Evolutionary conservation across 2,113 vertebrate genomes (phyloP).

Genomic region (Cynopterus brachyotis): DNA sequence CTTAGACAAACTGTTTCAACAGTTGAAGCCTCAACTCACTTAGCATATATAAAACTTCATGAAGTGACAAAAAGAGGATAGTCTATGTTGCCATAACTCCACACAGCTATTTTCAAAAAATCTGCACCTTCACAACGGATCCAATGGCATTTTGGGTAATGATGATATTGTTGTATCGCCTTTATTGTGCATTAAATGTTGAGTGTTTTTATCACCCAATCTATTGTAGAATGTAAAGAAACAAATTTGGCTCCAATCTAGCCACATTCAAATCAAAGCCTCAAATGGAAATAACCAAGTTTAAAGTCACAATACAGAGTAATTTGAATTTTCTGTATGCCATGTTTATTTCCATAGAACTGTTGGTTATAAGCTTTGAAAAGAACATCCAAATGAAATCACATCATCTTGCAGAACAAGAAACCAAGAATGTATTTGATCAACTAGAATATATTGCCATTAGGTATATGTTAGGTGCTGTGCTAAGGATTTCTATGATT

Average conservation of each 20-base stretch:
- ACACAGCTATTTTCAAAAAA: slow-evolving; percentile 31
- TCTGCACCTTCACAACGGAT: not conserved
- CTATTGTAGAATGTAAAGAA: not conserved
- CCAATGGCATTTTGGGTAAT: not conserved
- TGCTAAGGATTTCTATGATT: too few relatives aligned
- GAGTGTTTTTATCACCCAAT: not conserved
- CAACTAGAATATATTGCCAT: not conserved
- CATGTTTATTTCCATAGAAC: not conserved
- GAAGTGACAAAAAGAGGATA: not conserved
- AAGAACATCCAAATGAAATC: not conserved
- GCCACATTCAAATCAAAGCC: not conserved
- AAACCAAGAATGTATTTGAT: not conserved
- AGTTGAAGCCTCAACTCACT: not conserved
- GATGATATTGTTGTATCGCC: not conserved
- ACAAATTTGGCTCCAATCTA: not conserved
- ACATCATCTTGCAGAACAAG: not conserved
- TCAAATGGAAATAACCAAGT: slow-evolving; percentile 13
- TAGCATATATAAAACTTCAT: not conserved
- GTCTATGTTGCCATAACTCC: not conserved
- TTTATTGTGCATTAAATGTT: not conserved
- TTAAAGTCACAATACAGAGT: not conserved
- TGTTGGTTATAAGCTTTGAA: not conserved
- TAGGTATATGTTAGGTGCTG: not conserved
- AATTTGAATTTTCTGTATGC: not conserved
- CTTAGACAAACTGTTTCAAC: slow-evolving; percentile 6